phyloP scores from a whole-genome alignment of 2,797 vertebrate genomes.

The Trematomus bernacchii region DNA sequence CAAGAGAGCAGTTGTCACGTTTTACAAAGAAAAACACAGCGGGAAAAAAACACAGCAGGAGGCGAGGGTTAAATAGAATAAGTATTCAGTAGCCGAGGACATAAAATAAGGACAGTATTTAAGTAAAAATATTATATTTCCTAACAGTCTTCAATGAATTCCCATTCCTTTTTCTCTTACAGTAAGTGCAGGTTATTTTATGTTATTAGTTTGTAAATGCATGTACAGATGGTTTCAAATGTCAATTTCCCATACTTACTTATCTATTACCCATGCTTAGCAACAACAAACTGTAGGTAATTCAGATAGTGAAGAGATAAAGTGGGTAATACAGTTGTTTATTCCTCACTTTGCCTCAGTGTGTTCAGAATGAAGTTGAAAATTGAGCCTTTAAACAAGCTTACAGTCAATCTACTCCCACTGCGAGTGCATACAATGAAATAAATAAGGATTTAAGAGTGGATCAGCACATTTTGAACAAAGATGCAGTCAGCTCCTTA shows the following conservation, averaged over 20 bases:
- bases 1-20: constrained; percentile 34
- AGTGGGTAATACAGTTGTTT: constrained; percentile 35
- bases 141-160: neutral
- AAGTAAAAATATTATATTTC: neutral
- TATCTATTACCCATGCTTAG: constrained; percentile 5
- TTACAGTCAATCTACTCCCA: constrained; percentile 40
- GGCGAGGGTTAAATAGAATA: constrained; percentile 36
- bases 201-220: neutral
- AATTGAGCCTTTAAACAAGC: constrained; percentile 52
- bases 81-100: neutral
- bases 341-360: constrained; percentile 35
- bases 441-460: constrained; percentile 65
- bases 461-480: constrained; percentile 58
- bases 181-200: neutral
- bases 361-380: constrained; percentile 43
- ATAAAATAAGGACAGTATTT: neutral
- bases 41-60: constrained; percentile 5
- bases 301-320: constrained; percentile 38
- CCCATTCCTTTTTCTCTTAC: neutral
- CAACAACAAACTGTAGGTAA: constrained; percentile 29
- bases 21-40: constrained; percentile 1
- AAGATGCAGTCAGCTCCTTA: constrained; percentile 33
- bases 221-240: neutral
- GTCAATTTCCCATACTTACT: constrained; percentile 2
- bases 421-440: constrained; percentile 55